A percentile compares a stretch with the other conserved stretches of the same genome.
Evolutionary conservation across 2,113 vertebrate species (phyloP).

Genomic region (Atlantisia rogersi): DNA sequence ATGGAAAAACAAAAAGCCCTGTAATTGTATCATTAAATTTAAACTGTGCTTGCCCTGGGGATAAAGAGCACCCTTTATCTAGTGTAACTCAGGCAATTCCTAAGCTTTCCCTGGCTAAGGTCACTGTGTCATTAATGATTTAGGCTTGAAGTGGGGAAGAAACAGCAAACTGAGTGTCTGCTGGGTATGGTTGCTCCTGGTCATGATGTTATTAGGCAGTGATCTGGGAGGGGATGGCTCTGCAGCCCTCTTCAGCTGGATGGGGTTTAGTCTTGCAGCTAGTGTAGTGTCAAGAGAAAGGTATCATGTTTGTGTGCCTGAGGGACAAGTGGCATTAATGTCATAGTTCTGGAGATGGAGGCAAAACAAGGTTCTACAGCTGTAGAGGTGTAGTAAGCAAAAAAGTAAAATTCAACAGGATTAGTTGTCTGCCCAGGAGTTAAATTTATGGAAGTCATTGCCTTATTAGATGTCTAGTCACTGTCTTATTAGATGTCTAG

Average conservation of each 20-base stretch:
- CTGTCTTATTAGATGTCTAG: neutral
- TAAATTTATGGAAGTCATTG: neutral
- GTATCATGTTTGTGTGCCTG: accelerated
- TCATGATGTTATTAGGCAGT: neutral
- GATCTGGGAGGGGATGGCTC: neutral
- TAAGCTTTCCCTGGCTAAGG: neutral
- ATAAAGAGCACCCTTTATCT: neutral
- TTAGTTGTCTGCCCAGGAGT: neutral
- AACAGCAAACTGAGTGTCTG: neutral
- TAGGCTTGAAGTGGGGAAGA: neutral
- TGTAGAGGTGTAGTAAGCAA: neutral
- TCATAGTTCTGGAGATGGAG: neutral
- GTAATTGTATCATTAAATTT: neutral
- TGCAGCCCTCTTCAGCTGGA: neutral
- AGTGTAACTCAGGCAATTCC: neutral
- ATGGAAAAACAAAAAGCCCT: neutral
- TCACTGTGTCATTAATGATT: neutral
- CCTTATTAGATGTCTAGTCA: neutral
- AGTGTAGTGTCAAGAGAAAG: neutral
- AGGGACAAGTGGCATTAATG: neutral
- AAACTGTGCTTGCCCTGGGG: neutral
- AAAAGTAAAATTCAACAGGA: neutral
- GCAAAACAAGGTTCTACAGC: neutral
- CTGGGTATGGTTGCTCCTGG: neutral
- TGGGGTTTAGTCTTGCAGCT: neutral